Evolutionary conservation across 2,888 invertebrate species (phyloP).

Genomic region (Brenthis ino): DNA sequence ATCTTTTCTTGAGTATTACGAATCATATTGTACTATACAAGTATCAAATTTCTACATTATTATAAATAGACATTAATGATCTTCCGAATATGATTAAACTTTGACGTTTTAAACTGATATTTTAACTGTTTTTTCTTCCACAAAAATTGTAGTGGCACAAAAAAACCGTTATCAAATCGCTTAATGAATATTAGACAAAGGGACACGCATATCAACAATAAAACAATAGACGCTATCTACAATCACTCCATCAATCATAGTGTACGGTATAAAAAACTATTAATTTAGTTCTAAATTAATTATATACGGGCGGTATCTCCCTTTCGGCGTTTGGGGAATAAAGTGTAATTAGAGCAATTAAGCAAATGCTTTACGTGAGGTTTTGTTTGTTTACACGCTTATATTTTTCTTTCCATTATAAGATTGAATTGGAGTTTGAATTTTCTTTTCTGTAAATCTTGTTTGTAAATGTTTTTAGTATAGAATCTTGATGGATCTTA

Average conservation of each 20-base stretch:
- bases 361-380: constrained; percentile 7
- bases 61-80: too few relatives aligned
- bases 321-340: constrained; percentile 34
- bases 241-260: constrained; percentile 40
- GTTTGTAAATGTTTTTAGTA: neutral
- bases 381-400: constrained; percentile 10
- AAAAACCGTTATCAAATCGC: too few relatives aligned
- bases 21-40: too few relatives aligned
- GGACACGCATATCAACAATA: neutral
- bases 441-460: neutral
- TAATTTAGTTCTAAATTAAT: constrained; percentile 50
- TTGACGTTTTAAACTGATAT: too few relatives aligned
- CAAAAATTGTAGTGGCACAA: too few relatives aligned
- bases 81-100: too few relatives aligned
- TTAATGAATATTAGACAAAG: too few relatives aligned
- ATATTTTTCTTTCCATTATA: constrained; percentile 2
- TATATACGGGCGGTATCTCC: constrained; percentile 37
- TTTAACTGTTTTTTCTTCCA: too few relatives aligned
- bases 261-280: constrained; percentile 32
- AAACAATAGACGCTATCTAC: constrained; percentile 8
- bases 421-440: neutral
- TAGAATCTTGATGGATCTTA: too few relatives aligned
- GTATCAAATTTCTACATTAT: too few relatives aligned
- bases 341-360: constrained; percentile 31
- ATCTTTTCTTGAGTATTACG: too few relatives aligned